Evolutionary conservation across 2,797 vertebrate genomes (phyloP).

Genomic region (Lagorchestes hirsutus): DNA sequence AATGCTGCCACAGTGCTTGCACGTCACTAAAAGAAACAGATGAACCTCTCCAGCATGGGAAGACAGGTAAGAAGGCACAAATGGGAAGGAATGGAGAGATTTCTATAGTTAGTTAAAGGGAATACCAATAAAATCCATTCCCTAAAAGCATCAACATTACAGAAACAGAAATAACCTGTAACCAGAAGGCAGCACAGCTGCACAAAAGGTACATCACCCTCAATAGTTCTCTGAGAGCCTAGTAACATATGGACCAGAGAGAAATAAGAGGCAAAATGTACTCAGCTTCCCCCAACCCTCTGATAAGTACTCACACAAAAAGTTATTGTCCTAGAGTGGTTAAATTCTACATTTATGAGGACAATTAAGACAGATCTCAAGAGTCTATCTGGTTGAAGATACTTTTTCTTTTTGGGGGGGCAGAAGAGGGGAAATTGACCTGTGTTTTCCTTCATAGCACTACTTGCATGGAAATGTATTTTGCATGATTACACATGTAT

Average conservation of each 20-base stretch:
- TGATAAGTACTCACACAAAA: neutral
- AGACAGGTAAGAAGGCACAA: neutral
- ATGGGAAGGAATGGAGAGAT: neutral
- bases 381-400: too few relatives aligned
- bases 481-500: too few relatives aligned
- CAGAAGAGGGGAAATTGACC: too few relatives aligned
- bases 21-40: neutral
- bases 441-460: too few relatives aligned
- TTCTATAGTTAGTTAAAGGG: neutral
- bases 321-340: neutral
- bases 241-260: neutral
- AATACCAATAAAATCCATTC: neutral
- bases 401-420: too few relatives aligned
- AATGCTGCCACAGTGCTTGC: neutral
- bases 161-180: neutral
- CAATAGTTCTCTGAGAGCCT: neutral
- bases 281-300: neutral
- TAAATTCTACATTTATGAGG: neutral
- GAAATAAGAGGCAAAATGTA: neutral
- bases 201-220: neutral
- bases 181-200: neutral
- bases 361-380: neutral
- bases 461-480: too few relatives aligned
- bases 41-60: neutral
- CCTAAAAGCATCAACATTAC: neutral